Conservation (phyloP, 2,113 vertebrate species). For the Aegithalos caudatus region DNA sequence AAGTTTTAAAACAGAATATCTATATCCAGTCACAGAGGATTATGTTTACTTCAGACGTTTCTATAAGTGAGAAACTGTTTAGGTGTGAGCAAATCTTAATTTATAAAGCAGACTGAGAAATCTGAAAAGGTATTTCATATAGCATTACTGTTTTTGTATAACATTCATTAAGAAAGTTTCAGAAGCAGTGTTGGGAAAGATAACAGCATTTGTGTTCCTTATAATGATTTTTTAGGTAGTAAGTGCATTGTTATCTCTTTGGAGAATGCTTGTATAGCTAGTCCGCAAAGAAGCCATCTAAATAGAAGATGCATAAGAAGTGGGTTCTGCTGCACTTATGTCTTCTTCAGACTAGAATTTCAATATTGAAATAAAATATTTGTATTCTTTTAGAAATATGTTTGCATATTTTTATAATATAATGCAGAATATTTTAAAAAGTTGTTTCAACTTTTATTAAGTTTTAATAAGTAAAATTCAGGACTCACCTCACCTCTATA, state of each 20-base stretch:
- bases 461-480: background rate
- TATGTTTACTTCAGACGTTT: background rate
- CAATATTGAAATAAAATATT: background rate
- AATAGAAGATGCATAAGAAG: background rate
- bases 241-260: background rate
- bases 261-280: background rate
- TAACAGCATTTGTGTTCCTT: background rate
- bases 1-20: background rate
- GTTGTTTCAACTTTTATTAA: background rate
- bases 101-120: background rate
- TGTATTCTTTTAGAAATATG: background rate
- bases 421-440: background rate
- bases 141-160: background rate
- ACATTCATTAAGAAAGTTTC: background rate
- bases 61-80: background rate
- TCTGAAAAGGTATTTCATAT: background rate
- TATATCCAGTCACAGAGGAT: background rate
- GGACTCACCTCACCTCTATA: background rate
- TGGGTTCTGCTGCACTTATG: background rate
- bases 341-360: background rate
- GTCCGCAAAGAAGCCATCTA: background rate
- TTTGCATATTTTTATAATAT: background rate
- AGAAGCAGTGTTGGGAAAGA: background rate
- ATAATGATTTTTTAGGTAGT: background rate
- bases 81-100: background rate